A percentile compares a stretch with the other conserved stretches of the same genome.
These are phyloP conservation scores for Lordiphosa andalusiaca DNA, from an alignment of 2,888 invertebrate species.

Conservation along the genomic window DNA sequence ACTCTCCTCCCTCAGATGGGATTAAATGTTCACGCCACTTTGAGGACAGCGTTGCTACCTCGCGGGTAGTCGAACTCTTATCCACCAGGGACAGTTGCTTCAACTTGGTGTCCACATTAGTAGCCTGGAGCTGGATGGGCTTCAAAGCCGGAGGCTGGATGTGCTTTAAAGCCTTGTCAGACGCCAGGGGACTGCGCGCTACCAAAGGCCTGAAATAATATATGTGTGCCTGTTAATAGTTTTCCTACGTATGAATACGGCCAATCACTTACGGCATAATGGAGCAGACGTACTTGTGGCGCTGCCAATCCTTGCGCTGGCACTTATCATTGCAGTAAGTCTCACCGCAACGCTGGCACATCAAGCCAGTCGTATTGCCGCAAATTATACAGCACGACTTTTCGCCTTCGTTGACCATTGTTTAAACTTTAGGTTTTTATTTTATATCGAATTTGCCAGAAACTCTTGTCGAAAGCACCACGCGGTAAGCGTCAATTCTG, in stretches of 20 bases:
- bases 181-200: neutral
- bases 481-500: neutral
- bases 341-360: slow-evolving; percentile 55
- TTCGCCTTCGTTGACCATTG: neutral
- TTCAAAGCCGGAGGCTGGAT: too few species aligned
- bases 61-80: neutral
- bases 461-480: slow-evolving; percentile 5
- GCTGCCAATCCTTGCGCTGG: slow-evolving; percentile 52
- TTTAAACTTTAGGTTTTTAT: neutral
- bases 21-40: slow-evolving; percentile 30
- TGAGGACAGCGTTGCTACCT: neutral
- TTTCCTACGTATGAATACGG: neutral
- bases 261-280: slow-evolving; percentile 28
- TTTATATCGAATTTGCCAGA: slow-evolving; percentile 2
- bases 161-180: too few species aligned
- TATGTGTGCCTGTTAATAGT: neutral
- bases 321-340: slow-evolving; percentile 43
- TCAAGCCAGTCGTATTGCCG: slow-evolving; percentile 2
- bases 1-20: slow-evolving; percentile 20
- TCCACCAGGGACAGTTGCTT: neutral
- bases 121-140: too few species aligned
- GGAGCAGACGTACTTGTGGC: slow-evolving; percentile 44
- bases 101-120: neutral
- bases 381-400: slow-evolving; percentile 33
- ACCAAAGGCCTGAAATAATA: neutral